Evolutionary conservation across 1,140 invertebrate genomes (phyloP).

Genomic region (Apis florea): DNA sequence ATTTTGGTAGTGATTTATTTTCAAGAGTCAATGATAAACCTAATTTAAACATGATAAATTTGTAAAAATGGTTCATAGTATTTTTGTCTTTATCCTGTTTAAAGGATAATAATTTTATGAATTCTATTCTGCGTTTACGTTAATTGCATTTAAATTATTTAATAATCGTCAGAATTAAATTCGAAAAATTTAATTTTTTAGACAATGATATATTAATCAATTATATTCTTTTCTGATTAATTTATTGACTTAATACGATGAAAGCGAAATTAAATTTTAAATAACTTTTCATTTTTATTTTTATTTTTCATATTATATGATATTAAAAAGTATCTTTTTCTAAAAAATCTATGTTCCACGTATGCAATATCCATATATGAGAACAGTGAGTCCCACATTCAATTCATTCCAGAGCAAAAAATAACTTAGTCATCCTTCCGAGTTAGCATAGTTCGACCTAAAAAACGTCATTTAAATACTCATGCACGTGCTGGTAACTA

Average conservation of each 20-base stretch:
- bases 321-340: neutral
- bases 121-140: neutral
- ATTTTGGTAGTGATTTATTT: constrained; percentile 63
- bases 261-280: no score
- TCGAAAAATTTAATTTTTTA: no score
- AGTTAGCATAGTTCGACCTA: neutral
- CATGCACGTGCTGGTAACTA: neutral
- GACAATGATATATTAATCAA: no score
- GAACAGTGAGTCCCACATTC: constrained; percentile 2
- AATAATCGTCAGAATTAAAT: no score
- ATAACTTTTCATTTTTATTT: no score
- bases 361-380: neutral
- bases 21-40: constrained; percentile 54
- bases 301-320: neutral
- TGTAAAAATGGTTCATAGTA: neutral
- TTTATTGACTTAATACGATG: no score
- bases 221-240: no score
- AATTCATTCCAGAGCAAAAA: constrained; percentile 16
- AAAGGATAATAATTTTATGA: neutral
- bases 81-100: neutral
- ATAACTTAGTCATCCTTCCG: constrained; percentile 37
- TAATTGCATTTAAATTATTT: neutral
- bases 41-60: neutral
- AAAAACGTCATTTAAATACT: constrained; percentile 23
- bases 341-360: no score